phyloP scores from a whole-genome alignment of 2,888 invertebrate genomes.

The Pycnomerus fuliginosus region DNA sequence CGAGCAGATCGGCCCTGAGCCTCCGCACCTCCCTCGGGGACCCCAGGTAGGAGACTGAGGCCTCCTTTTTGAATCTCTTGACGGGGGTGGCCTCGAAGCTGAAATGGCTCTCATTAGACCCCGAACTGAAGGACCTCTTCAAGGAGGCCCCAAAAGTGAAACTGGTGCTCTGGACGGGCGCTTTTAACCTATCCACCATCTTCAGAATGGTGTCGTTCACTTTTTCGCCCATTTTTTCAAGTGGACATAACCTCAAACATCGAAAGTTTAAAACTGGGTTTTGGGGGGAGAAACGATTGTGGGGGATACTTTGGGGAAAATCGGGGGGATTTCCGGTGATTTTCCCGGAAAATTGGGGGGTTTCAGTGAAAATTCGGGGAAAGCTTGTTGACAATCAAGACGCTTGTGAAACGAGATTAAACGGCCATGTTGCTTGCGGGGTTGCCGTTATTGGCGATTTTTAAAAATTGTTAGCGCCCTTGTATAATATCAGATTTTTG shows the following conservation, averaged over 20 bases:
- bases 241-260: conserved; percentile 6
- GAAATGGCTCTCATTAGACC: conserved; percentile 27
- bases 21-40: conserved; percentile 69
- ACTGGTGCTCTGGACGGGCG: conserved; percentile 26
- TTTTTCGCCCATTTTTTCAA: conserved; percentile 29
- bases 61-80: conserved; percentile 36
- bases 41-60: conserved; percentile 45
- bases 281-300: too few relatives aligned
- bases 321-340: too few relatives aligned
- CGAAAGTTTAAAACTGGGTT: too few relatives aligned
- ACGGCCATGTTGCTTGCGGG: too few relatives aligned
- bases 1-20: conserved; percentile 65
- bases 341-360: too few relatives aligned
- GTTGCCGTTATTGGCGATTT: too few relatives aligned
- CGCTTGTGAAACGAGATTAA: too few relatives aligned
- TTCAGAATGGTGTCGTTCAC: conserved; percentile 44
- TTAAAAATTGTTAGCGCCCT: too few relatives aligned
- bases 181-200: conserved; percentile 45
- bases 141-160: conserved; percentile 24
- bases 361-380: too few relatives aligned
- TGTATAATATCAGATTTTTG: too few relatives aligned
- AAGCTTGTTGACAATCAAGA: too few relatives aligned
- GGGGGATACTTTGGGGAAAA: too few relatives aligned
- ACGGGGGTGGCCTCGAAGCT: conserved; percentile 37
- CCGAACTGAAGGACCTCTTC: conserved; percentile 34